phyloP scores from a whole-genome alignment of 2,113 vertebrate species.

The Peromyscus leucopus region DNA sequence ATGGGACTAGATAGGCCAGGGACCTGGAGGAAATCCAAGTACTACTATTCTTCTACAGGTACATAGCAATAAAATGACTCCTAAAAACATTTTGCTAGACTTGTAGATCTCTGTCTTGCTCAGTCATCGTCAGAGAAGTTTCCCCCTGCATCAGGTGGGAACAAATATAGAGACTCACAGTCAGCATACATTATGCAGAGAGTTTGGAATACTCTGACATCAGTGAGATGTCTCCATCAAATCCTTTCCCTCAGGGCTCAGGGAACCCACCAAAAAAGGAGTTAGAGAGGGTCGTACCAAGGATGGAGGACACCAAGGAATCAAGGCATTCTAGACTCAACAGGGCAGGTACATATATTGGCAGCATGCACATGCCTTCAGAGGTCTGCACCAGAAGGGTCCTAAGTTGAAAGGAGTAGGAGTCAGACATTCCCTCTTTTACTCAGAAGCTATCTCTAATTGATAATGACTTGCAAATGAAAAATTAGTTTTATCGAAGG shows the following conservation, averaged over 20 bases:
- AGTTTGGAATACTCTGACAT: not conserved
- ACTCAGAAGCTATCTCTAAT: not conserved
- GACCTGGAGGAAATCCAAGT: not conserved
- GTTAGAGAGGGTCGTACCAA: not conserved
- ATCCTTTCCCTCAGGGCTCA: not conserved
- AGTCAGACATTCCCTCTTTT: not conserved
- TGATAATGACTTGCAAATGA: not conserved
- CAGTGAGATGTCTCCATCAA: not conserved
- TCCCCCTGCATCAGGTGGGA: not conserved
- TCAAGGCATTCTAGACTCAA: not conserved
- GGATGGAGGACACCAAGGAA: not conserved
- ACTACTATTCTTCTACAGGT: not conserved
- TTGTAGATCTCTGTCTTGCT: not conserved
- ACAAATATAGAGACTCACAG: not conserved
- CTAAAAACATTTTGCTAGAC: not conserved
- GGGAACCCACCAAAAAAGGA: not conserved
- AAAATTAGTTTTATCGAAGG: not conserved
- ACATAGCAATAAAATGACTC: not conserved
- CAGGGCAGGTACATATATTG: not conserved
- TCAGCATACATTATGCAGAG: not conserved
- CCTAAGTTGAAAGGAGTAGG: not conserved
- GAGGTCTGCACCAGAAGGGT: not conserved
- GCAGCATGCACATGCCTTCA: not conserved
- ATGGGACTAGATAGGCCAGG: not conserved
- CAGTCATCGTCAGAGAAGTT: not conserved